phyloP scores from a whole-genome alignment of 2,888 invertebrate genomes.

The Pogonocherus hispidulus region DNA sequence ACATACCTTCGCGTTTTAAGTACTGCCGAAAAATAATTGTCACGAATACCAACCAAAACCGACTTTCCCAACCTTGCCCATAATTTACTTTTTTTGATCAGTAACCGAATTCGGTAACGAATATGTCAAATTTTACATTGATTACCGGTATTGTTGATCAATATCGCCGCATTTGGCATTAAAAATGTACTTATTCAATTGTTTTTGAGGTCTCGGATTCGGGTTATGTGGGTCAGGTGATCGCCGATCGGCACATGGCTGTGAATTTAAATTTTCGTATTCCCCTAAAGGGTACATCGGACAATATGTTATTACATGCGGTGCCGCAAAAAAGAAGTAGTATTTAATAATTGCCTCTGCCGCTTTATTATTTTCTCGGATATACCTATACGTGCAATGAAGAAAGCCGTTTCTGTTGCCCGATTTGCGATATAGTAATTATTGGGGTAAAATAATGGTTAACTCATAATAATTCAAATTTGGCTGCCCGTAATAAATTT shows the following conservation, averaged over 20 bases:
- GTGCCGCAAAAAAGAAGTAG: background rate
- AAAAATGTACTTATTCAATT: constrained; percentile 17
- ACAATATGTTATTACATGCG: constrained; percentile 3
- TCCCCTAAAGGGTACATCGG: constrained; percentile 3
- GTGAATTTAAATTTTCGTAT: constrained; percentile 2
- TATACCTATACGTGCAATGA: background rate
- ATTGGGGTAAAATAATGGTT: background rate
- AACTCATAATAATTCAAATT: background rate
- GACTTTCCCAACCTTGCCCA: too few species aligned
- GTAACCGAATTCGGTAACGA: background rate
- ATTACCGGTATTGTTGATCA: constrained; percentile 20
- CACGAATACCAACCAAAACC: too few species aligned
- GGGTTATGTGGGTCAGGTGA: background rate
- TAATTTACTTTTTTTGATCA: background rate
- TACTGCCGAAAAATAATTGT: too few species aligned
- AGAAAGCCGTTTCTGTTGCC: background rate
- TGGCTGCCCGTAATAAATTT: background rate
- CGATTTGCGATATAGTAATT: background rate
- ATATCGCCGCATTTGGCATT: constrained; percentile 25
- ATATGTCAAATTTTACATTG: constrained; percentile 26
- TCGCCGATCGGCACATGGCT: background rate
- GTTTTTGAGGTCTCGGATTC: background rate
- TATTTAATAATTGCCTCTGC: background rate
- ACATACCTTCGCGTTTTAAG: too few species aligned
- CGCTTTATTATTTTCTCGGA: background rate